Percentiles rank a stretch among this genome's conserved stretches.
Conservation (phyloP, 2,888 invertebrate species). For the Phyto melanocephala region DNA sequence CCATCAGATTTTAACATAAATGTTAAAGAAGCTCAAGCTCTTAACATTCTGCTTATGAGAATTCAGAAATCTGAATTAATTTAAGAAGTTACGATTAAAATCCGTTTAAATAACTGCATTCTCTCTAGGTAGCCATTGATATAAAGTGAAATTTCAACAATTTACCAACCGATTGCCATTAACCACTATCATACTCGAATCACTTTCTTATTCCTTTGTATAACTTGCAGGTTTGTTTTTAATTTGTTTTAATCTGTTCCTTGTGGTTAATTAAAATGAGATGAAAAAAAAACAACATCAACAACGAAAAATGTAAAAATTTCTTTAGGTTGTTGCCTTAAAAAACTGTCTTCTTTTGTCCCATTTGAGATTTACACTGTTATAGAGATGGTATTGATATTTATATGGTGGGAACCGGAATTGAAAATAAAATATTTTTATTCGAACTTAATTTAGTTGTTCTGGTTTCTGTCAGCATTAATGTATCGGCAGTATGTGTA, state of each 20-base stretch:
- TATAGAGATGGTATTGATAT: neutral
- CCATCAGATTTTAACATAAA: too few relatives aligned
- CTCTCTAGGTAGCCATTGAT: neutral
- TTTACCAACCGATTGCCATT: neutral
- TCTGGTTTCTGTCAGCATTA: constrained; percentile 24
- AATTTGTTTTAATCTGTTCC: constrained; percentile 6
- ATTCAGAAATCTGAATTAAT: too few relatives aligned
- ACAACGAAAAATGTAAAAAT: neutral
- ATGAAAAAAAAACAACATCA: neutral
- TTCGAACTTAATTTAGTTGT: constrained; percentile 50
- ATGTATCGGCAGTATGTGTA: neutral
- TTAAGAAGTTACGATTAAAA: too few relatives aligned
- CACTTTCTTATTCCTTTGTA: neutral
- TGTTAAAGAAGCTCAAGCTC: too few relatives aligned
- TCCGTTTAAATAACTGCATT: too few relatives aligned
- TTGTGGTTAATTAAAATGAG: constrained; percentile 13
- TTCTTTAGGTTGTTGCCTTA: constrained; percentile 3
- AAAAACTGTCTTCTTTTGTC: neutral
- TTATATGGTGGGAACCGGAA: constrained; percentile 56
- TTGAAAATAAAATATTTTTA: constrained; percentile 51
- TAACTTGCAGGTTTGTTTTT: neutral
- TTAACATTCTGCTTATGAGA: too few relatives aligned
- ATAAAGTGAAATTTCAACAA: neutral
- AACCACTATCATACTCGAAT: neutral
- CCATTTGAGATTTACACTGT: neutral